These are phyloP conservation scores for Drusus annulatus DNA, from an alignment of 1,140 invertebrate species.

Conservation along the genomic window DNA sequence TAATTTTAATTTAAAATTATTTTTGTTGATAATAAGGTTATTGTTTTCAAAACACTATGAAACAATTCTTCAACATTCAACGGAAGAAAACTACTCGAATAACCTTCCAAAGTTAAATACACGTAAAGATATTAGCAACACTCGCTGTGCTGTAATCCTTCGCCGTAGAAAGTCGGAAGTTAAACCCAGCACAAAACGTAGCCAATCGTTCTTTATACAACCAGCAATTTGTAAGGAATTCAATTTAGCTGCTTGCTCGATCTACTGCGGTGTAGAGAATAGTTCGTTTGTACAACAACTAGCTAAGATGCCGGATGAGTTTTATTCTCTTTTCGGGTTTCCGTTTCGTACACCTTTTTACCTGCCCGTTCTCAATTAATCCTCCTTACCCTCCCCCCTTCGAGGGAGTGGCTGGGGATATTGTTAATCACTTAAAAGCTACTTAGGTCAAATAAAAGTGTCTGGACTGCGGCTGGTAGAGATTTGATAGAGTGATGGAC, in stretches of 20 bases:
- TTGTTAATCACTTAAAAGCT: constrained; percentile 37
- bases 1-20: no score
- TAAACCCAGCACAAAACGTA: not conserved
- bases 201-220: not conserved
- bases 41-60: no score
- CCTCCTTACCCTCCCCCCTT: not conserved
- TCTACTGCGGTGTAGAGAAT: not conserved
- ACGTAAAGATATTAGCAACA: no score
- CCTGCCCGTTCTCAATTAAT: constrained; percentile 13
- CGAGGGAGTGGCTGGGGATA: not conserved
- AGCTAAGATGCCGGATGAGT: no score
- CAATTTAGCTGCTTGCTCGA: constrained; percentile 2
- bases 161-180: no score
- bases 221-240: constrained; percentile 3
- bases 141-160: no score
- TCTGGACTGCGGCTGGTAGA: not conserved
- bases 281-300: not conserved
- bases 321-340: not conserved
- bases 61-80: no score
- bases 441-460: constrained; percentile 21
- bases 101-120: no score
- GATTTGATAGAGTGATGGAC: constrained; percentile 2
- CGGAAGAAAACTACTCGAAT: no score
- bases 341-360: not conserved
- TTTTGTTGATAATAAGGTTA: no score